Percentiles rank a stretch among this genome's conserved stretches.
These are phyloP conservation scores for Hydrolagus colliei DNA, from an alignment of 2,797 vertebrate genomes.

Conservation along the genomic window DNA sequence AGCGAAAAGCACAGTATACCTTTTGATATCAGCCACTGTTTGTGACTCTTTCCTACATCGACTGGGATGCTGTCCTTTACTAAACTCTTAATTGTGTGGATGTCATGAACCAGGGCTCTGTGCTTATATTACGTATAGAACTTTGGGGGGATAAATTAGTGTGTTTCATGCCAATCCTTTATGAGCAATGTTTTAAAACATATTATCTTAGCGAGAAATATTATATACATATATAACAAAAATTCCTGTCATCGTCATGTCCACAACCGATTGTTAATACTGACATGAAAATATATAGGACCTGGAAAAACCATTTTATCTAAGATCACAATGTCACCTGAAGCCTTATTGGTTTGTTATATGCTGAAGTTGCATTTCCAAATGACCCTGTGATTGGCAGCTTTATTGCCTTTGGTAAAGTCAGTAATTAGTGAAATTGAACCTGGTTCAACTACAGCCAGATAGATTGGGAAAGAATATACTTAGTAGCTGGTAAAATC, in stretches of 20 bases:
- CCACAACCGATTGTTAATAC: not conserved
- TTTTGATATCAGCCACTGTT: no score
- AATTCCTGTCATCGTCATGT: not conserved
- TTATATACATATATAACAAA: not conserved
- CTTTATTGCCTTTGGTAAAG: slow-evolving; percentile 12
- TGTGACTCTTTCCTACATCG: no score
- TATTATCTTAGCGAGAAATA: not conserved
- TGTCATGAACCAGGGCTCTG: no score
- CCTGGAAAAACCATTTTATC: not conserved
- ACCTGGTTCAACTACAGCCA: not conserved
- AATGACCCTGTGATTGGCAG: slow-evolving; percentile 22
- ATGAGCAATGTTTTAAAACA: no score
- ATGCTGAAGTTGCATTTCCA: not conserved
- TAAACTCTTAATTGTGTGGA: no score
- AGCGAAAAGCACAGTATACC: no score
- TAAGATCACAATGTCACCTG: not conserved
- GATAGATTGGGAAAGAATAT: slow-evolving; percentile 8
- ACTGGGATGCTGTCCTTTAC: no score
- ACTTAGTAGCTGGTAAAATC: slow-evolving; percentile 3
- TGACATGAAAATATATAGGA: not conserved
- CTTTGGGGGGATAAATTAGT: no score
- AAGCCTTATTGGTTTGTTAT: not conserved
- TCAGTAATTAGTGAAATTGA: slow-evolving; percentile 23
- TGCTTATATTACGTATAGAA: no score
- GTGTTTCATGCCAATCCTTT: no score